These are phyloP conservation scores for Meloe dianella DNA, from an alignment of 2,888 invertebrate species.

Conservation along the genomic window DNA sequence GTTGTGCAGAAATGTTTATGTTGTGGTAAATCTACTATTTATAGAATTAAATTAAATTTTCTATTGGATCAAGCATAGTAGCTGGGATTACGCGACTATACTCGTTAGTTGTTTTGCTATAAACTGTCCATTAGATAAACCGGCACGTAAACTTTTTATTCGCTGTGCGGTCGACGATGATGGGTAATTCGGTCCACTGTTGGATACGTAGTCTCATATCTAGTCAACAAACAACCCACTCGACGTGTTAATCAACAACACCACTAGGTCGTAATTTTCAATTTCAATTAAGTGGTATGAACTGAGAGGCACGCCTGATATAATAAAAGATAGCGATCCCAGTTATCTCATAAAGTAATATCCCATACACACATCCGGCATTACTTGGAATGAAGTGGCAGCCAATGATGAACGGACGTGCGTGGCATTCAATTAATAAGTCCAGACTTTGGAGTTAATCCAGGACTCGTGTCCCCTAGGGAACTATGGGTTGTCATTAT, in stretches of 20 bases:
- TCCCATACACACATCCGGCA: slow-evolving; percentile 52
- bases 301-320: slow-evolving; percentile 46
- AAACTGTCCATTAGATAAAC: slow-evolving; percentile 35
- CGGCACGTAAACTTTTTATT: slow-evolving; percentile 39
- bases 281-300: slow-evolving; percentile 55
- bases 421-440: slow-evolving; percentile 60
- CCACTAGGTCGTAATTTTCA: slow-evolving; percentile 52
- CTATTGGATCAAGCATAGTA: background rate
- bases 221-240: slow-evolving; percentile 35
- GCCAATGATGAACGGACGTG: slow-evolving; percentile 60
- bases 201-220: slow-evolving; percentile 30
- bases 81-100: background rate
- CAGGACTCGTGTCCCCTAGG: slow-evolving; percentile 56
- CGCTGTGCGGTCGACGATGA: slow-evolving; percentile 23
- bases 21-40: background rate
- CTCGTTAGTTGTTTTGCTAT: slow-evolving; percentile 16
- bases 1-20: background rate
- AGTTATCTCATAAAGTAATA: slow-evolving; percentile 56
- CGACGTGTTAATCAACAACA: slow-evolving; percentile 45
- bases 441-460: slow-evolving; percentile 58
- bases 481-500: slow-evolving; percentile 59
- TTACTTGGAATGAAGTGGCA: slow-evolving; percentile 57
- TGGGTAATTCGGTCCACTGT: slow-evolving; percentile 25
- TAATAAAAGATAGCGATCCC: slow-evolving; percentile 56
- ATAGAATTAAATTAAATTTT: background rate